These are phyloP conservation scores for Naso thynnoides DNA, from an alignment of 2,797 vertebrate genomes.

Conservation along the genomic window DNA sequence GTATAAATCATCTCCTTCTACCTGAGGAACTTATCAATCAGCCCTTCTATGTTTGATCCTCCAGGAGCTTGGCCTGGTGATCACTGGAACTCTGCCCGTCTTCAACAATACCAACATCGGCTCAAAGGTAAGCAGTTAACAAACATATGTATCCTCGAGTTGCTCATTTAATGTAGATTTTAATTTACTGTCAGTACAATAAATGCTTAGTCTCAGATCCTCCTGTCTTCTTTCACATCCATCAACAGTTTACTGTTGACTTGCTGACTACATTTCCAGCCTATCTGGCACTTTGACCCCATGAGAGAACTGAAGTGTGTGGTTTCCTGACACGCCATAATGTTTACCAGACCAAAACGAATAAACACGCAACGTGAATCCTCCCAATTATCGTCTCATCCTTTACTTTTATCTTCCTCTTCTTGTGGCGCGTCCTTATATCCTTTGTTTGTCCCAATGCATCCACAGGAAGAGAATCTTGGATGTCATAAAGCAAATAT, in stretches of 20 bases:
- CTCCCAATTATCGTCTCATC: slow-evolving; percentile 54
- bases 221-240: slow-evolving; percentile 7
- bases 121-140: slow-evolving; percentile 68
- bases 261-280: slow-evolving; percentile 29
- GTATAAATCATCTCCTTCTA: too few species aligned
- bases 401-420: slow-evolving; percentile 60
- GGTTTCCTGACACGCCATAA: slow-evolving; percentile 40
- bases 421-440: slow-evolving; percentile 55
- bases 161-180: neutral
- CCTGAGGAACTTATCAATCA: too few species aligned
- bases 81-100: slow-evolving; percentile 97
- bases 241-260: slow-evolving; percentile 18
- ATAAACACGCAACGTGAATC: slow-evolving; percentile 57
- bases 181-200: neutral
- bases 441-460: slow-evolving; percentile 62
- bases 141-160: neutral
- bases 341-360: slow-evolving; percentile 59
- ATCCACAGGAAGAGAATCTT: slow-evolving; percentile 61
- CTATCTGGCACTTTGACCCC: slow-evolving; percentile 51
- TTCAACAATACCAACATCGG: slow-evolving; percentile 91
- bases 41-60: slow-evolving; percentile 31
- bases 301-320: slow-evolving; percentile 32
- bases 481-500: slow-evolving; percentile 62
- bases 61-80: slow-evolving; percentile 96
- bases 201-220: neutral